These are phyloP conservation scores for Esperia sulphurella DNA, from an alignment of 2,888 invertebrate species.

Conservation along the genomic window DNA sequence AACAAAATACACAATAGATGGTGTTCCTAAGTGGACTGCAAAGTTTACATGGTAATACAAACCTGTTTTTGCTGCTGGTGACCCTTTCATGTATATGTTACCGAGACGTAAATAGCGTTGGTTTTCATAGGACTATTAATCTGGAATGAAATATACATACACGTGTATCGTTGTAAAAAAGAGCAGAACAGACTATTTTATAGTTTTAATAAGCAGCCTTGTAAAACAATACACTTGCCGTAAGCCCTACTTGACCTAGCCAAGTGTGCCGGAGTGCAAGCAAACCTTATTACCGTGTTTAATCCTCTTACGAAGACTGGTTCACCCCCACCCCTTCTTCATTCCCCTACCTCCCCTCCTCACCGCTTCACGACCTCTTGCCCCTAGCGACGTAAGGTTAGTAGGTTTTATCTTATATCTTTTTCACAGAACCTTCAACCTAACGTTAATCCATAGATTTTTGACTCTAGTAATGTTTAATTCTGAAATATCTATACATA, in stretches of 20 bases:
- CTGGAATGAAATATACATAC: too few relatives aligned
- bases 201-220: conserved; percentile 1
- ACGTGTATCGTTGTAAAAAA: not conserved
- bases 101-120: too few relatives aligned
- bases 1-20: too few relatives aligned
- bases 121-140: too few relatives aligned
- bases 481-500: too few relatives aligned
- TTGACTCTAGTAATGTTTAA: too few relatives aligned
- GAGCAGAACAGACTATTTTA: not conserved
- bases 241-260: conserved; percentile 19
- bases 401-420: not conserved
- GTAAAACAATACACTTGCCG: conserved; percentile 5
- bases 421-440: too few relatives aligned
- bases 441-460: too few relatives aligned
- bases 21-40: too few relatives aligned
- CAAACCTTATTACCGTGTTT: conserved; percentile 21
- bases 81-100: too few relatives aligned
- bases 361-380: not conserved
- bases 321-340: not conserved
- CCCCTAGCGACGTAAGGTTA: not conserved
- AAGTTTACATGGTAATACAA: too few relatives aligned
- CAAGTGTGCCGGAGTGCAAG: conserved; percentile 12
- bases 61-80: too few relatives aligned
- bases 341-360: not conserved
- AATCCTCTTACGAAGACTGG: conserved; percentile 18